phyloP scores from a whole-genome alignment of 2,797 vertebrate genomes.

The Centroberyx gerrardi region DNA sequence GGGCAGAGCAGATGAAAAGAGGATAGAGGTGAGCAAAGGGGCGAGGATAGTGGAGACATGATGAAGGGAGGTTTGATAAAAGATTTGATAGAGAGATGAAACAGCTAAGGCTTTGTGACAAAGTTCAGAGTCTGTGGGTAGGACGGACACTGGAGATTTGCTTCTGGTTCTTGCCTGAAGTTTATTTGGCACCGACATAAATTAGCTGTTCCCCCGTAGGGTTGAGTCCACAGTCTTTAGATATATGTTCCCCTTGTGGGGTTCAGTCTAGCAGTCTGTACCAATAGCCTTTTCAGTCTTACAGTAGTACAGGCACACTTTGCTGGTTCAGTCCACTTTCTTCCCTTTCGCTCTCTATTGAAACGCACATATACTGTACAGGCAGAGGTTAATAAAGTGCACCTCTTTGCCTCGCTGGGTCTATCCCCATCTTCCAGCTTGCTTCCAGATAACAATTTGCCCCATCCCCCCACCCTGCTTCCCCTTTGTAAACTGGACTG shows the following conservation, averaged over 20 bases:
- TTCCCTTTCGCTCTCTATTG: too few relatives aligned
- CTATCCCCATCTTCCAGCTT: too few relatives aligned
- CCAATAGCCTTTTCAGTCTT: background rate
- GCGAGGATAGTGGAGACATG: constrained; percentile 32
- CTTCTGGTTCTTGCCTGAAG: constrained; percentile 6
- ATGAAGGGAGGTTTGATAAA: constrained; percentile 61
- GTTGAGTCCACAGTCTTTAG: constrained; percentile 15
- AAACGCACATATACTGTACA: too few relatives aligned
- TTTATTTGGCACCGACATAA: constrained; percentile 23
- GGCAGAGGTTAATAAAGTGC: too few relatives aligned
- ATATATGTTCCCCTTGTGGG: constrained; percentile 11
- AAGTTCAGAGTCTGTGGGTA: constrained; percentile 40
- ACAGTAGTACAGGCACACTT: constrained; percentile 10
- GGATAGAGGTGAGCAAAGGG: constrained; percentile 49
- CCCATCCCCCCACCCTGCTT: too few relatives aligned
- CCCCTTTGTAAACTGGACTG: too few relatives aligned
- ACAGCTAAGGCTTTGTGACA: constrained; percentile 24
- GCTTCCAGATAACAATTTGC: too few relatives aligned
- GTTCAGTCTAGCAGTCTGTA: constrained; percentile 14
- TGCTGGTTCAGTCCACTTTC: background rate
- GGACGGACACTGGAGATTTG: constrained; percentile 33
- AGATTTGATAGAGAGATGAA: constrained; percentile 55
- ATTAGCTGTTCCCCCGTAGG: constrained; percentile 39
- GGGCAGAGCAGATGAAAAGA: constrained; percentile 51
- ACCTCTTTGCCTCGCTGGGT: too few relatives aligned